Conservation (phyloP, 2,113 vertebrate species). For the Lophotis ruficrista region DNA sequence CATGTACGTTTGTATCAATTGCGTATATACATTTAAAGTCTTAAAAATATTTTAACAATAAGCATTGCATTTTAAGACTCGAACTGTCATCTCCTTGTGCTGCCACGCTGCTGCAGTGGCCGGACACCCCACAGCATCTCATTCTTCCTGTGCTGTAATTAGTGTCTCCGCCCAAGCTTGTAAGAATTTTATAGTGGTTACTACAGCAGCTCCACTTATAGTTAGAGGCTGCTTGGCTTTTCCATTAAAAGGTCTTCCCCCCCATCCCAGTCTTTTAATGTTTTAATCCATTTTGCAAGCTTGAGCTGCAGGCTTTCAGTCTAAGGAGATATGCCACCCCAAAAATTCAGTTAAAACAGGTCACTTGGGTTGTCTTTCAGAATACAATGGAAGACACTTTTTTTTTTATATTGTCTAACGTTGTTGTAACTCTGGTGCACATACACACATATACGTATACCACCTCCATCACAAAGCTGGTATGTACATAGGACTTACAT, state of each 20-base stretch:
- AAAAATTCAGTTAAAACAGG: background rate
- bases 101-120: background rate
- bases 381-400: background rate
- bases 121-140: background rate
- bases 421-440: background rate
- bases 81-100: slow-evolving; percentile 45
- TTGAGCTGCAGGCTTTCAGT: background rate
- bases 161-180: slow-evolving; percentile 57
- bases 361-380: background rate
- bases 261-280: background rate
- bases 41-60: slow-evolving; percentile 23
- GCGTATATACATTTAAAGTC: background rate
- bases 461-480: background rate
- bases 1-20: slow-evolving; percentile 48
- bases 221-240: slow-evolving; percentile 1
- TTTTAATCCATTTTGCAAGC: background rate
- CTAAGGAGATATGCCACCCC: background rate
- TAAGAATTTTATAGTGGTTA: slow-evolving; percentile 38
- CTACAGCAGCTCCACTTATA: background rate
- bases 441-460: too few relatives aligned
- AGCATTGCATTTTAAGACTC: slow-evolving; percentile 5
- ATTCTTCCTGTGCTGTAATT: slow-evolving; percentile 56
- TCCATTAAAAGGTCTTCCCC: background rate
- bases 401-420: background rate
- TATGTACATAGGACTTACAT: background rate